Percentiles rank a stretch among this genome's conserved stretches.
Evolutionary conservation across 64 coral and sea anemone species (phyloP).

Genomic region (Exaiptasia diaphana): DNA sequence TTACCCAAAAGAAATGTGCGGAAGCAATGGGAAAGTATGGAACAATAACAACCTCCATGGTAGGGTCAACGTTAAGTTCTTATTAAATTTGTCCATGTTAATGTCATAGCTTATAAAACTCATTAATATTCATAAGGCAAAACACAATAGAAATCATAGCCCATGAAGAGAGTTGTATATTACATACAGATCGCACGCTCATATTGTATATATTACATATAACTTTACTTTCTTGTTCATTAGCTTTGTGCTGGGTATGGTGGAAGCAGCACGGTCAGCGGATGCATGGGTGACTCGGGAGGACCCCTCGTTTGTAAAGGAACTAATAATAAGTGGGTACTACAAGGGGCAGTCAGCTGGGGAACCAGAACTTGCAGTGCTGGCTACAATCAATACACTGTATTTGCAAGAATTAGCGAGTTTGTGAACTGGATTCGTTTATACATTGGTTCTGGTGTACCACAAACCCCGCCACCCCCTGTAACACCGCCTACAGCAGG

Average conservation of each 20-base stretch:
- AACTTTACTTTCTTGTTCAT: neutral
- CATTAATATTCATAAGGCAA: no score
- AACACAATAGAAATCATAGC: no score
- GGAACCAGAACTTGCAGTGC: conserved; percentile 57
- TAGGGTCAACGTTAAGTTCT: no score
- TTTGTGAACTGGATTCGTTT: conserved; percentile 45
- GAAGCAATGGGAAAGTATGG: conserved; percentile 24
- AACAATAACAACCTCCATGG: conserved; percentile 14
- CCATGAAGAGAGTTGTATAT: no score
- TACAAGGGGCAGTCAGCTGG: conserved; percentile 55
- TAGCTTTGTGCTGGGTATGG: conserved; percentile 57
- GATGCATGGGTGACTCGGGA: conserved; percentile 56
- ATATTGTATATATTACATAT: no score
- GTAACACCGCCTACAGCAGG: neutral
- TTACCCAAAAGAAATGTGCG: conserved; percentile 14
- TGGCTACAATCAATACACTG: conserved; percentile 45
- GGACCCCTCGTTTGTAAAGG: conserved; percentile 43
- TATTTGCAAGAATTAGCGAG: conserved; percentile 45
- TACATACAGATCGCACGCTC: no score
- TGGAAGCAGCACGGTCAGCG: conserved; percentile 36
- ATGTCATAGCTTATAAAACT: no score
- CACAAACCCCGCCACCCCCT: neutral
- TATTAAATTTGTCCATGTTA: no score
- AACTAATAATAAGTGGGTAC: neutral
- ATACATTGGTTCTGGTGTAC: conserved; percentile 12